Base-by-base conservation (phyloP, 2,113 vertebrate species). In the Pangasianodon hypophthalmus region DNA sequence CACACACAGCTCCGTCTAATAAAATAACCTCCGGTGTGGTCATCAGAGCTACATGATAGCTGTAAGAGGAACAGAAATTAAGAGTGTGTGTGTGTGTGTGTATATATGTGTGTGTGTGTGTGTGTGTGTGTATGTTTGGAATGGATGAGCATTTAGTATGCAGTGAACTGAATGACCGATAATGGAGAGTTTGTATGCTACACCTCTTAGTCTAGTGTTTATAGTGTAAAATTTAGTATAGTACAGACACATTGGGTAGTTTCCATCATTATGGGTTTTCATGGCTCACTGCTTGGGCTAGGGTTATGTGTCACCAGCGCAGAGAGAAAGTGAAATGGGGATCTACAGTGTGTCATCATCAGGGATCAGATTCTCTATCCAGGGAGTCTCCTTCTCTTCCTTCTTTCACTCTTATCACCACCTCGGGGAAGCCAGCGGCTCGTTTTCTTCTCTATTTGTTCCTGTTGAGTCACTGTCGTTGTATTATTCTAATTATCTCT, bases 401-500 rank as follows among this genome's bases (percentile, higher is more conserved):
- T 91, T 75, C 82, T 92, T 91, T 90, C 92, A 87, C 77, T 93
- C 89, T 93, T 88, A 73, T 41, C 32, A 48, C 54, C 29, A 6
- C 81, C 44, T 56, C 26, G 24, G 64, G 80, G 52, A 41, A 41
- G 54, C 52, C 85, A 86, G 85, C 26, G 21, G 37, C 58, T 64
- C 11, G 54, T 58, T 52, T 89, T n/a, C n/a, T 85, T 75, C 67
- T 3, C 54, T 64, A 32, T 67, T 58, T 26, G 24, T 84, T 73
- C 37, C 7, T 56, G 18, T 80, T 50, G 84, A 46, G 50, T 82
- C 50, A 88, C 44, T 50, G 6, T 82, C 2, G n/a, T 6, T 13
- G 32, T 26, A 6, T 54, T 69, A 62, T 37, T 54, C 32, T 32
- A 14, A 52, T 32, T 79, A 11, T 26, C 46, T 24, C 18, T 50